Conservation (phyloP, 2,113 vertebrate genomes). For the Myiozetetes cayanensis region DNA sequence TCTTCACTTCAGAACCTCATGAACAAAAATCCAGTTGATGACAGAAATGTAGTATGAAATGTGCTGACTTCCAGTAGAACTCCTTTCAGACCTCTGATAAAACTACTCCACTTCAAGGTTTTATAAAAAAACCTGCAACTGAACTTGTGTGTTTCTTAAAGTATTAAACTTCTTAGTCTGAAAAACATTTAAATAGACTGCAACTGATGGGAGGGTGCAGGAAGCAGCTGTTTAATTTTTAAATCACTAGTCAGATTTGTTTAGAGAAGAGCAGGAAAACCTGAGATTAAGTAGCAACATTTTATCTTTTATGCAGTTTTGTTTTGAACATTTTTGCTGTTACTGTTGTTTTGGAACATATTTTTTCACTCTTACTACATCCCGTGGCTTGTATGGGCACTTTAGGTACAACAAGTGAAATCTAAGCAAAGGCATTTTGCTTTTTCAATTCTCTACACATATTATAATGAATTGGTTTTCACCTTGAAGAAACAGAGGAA, state of each 20-base stretch:
- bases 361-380: neutral
- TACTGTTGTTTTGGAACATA: neutral
- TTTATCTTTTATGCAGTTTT: neutral
- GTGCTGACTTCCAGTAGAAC: neutral
- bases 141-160: neutral
- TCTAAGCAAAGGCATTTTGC: neutral
- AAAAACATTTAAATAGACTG: neutral
- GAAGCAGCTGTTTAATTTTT: neutral
- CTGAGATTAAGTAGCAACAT: neutral
- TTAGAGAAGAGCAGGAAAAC: neutral
- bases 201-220: fast-evolving
- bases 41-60: neutral
- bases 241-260: neutral
- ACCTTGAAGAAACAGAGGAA: neutral
- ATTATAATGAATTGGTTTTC: neutral
- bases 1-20: neutral
- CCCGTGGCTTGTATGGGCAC: neutral
- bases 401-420: neutral
- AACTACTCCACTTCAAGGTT: neutral
- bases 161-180: neutral
- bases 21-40: neutral
- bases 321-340: too few species aligned
- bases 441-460: neutral
- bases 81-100: neutral
- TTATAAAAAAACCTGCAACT: neutral